Evolutionary conservation across 53 echinoderm and acorn worm species (phyloP).

Genomic region (Crossaster papposus): DNA sequence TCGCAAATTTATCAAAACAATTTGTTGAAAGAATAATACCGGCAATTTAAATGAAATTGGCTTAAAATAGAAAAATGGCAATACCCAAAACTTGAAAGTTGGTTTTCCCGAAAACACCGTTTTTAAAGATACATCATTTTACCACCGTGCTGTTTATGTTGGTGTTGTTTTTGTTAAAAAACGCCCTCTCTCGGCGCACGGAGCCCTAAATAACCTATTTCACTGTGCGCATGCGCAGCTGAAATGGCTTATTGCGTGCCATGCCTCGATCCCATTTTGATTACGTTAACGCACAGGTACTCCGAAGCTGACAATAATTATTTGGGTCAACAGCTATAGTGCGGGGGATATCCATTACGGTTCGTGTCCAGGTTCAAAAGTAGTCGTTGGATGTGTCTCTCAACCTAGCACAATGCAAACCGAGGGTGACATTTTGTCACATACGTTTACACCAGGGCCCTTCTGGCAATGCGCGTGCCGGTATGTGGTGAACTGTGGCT

Average conservation of each 20-base stretch:
- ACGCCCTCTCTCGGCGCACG: no score
- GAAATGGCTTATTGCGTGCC: background rate
- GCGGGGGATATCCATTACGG: background rate
- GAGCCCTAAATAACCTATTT: no score
- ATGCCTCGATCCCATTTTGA: background rate
- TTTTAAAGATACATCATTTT: no score
- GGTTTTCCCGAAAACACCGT: no score
- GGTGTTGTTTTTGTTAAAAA: no score
- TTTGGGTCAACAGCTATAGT: constrained; percentile 15
- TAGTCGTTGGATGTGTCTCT: constrained; percentile 17
- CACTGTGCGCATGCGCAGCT: no score
- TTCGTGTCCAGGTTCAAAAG: background rate
- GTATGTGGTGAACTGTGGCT: constrained; percentile 16
- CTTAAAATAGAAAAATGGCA: no score
- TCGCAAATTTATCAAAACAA: no score
- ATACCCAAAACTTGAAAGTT: no score
- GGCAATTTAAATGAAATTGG: no score
- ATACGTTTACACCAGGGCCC: constrained; percentile 28
- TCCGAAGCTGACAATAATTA: background rate
- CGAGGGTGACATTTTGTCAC: constrained; percentile 19
- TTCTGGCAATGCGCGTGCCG: constrained; percentile 6
- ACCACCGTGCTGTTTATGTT: no score
- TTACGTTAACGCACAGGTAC: background rate
- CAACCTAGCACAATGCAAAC: constrained; percentile 20
- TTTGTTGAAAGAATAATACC: no score